A percentile compares a stretch with the other conserved stretches of the same genome.
Evolutionary conservation across 2,113 vertebrate species (phyloP).

Genomic region (Melanerpes aurifrons): DNA sequence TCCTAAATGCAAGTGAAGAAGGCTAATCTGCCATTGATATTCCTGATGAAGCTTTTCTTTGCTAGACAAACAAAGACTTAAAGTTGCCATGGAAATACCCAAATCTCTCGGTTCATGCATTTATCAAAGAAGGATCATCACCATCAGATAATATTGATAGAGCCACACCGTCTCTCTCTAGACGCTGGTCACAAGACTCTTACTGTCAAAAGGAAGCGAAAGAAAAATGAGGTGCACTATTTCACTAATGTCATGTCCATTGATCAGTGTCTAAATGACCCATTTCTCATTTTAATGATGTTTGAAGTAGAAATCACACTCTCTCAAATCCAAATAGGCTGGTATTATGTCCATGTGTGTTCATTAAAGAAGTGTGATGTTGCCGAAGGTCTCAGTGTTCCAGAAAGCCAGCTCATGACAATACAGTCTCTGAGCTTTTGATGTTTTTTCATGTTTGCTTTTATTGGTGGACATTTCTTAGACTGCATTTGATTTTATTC

Average conservation of each 20-base stretch:
- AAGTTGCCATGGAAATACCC: conserved; percentile 49
- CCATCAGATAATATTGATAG: not conserved
- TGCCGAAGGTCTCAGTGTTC: not conserved
- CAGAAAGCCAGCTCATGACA: not conserved
- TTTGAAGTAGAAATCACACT: not conserved
- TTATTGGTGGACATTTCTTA: not conserved
- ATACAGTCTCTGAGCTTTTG: not conserved
- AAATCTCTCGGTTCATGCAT: not conserved
- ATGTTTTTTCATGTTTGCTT: not conserved
- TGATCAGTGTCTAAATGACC: not conserved
- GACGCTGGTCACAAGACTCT: not conserved
- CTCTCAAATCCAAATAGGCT: not conserved
- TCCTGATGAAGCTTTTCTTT: not conserved
- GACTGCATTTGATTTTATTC: not conserved
- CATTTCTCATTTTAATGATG: not conserved
- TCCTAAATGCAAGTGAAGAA: not conserved
- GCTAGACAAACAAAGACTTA: conserved; percentile 18
- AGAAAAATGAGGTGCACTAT: not conserved
- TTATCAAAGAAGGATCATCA: conserved; percentile 18
- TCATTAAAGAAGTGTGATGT: not conserved
- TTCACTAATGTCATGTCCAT: not conserved
- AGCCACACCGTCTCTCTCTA: not conserved
- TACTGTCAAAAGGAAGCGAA: not conserved
- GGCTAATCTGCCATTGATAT: not conserved
- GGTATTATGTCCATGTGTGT: not conserved